These are phyloP conservation scores for Phenganax subtilis DNA, from an alignment of 92 coral and sea anemone genomes.

Conservation along the genomic window DNA sequence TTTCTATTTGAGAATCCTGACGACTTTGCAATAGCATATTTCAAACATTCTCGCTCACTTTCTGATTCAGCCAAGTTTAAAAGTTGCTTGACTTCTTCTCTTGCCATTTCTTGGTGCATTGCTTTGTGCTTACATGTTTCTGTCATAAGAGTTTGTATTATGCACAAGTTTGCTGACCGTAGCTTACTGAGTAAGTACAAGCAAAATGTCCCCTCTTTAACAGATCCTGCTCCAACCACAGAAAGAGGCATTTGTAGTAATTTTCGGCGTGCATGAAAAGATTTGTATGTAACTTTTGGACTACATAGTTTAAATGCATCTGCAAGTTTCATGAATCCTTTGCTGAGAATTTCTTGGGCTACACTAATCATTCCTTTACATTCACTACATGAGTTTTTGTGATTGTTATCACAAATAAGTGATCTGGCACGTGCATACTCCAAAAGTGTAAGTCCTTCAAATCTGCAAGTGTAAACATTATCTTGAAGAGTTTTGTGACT, in stretches of 20 bases:
- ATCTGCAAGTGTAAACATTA: too few species aligned
- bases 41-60: slow-evolving; percentile 42
- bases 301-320: slow-evolving; percentile 23
- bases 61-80: slow-evolving; percentile 42
- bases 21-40: slow-evolving; percentile 46
- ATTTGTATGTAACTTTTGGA: slow-evolving; percentile 23
- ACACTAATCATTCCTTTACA: slow-evolving; percentile 7
- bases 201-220: slow-evolving; percentile 21
- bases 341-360: slow-evolving; percentile 18
- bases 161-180: slow-evolving; percentile 38
- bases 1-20: slow-evolving; percentile 47
- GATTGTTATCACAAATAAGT: too few species aligned
- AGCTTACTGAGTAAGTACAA: slow-evolving; percentile 40
- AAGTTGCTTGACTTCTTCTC: slow-evolving; percentile 33
- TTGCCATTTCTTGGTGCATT: slow-evolving; percentile 17
- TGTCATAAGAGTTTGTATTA: slow-evolving; percentile 32
- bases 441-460: too few species aligned
- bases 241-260: slow-evolving; percentile 50
- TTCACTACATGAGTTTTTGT: too few species aligned
- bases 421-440: too few species aligned
- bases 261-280: slow-evolving; percentile 23
- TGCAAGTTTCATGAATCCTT: slow-evolving; percentile 30
- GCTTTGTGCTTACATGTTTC: slow-evolving; percentile 16
- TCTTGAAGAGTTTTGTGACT: too few species aligned
- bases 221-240: slow-evolving; percentile 36